Evolutionary conservation across 2,113 vertebrate species (phyloP).

Genomic region (Pangasianodon gigas): DNA sequence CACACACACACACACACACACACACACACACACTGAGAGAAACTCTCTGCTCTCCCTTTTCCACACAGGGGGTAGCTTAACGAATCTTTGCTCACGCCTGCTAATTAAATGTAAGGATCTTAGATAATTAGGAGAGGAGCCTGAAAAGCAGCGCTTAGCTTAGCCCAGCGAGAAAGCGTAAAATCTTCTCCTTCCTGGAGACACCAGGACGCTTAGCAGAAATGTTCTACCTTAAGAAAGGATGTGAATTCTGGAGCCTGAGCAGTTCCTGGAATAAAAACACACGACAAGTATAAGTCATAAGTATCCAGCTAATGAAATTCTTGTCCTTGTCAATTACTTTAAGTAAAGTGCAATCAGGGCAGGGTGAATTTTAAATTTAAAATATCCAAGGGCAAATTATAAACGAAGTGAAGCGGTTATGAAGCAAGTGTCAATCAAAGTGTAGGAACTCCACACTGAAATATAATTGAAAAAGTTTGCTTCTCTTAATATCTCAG

Average conservation of each 20-base stretch:
- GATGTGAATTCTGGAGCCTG: neutral
- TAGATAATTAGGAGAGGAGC: conserved; percentile 4
- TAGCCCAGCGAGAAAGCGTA: neutral
- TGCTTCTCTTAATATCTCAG: conserved; percentile 10
- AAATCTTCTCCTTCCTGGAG: neutral
- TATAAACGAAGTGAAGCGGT: neutral
- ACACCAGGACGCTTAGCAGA: neutral
- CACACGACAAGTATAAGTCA: neutral
- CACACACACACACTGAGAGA: conserved; percentile 9
- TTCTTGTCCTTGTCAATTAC: conserved; percentile 7
- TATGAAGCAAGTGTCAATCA: conserved; percentile 6
- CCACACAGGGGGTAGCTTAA: conserved; percentile 17
- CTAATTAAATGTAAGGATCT: conserved; percentile 34
- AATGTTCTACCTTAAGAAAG: neutral
- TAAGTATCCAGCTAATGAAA: neutral
- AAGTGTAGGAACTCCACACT: neutral
- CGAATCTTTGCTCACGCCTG: neutral
- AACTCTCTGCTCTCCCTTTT: conserved; percentile 10
- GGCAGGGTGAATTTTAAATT: neutral
- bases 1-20: conserved; percentile 33
- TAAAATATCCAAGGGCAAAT: conserved; percentile 15
- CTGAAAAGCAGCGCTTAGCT: neutral
- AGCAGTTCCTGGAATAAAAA: neutral
- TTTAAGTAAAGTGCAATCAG: neutral
- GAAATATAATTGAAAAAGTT: conserved; percentile 17